Conservation (phyloP, 1,140 invertebrate genomes). For the Drosophila carrolli region DNA sequence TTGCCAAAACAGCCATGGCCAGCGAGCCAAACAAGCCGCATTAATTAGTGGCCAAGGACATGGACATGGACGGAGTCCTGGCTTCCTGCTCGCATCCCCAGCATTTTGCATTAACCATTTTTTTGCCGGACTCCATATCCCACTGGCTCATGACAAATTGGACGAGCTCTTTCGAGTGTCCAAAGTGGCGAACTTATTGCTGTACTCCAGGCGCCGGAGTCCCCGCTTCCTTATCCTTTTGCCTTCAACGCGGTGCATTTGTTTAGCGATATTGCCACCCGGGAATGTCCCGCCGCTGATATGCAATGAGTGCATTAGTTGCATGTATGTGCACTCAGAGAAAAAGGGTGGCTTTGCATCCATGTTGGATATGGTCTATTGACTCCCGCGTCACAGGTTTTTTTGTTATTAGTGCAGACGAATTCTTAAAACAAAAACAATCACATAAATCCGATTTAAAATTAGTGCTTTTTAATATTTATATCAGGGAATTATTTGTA, state of each 20-base stretch:
- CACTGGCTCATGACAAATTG: slow-evolving; percentile 71
- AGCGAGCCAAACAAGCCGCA: slow-evolving; percentile 71
- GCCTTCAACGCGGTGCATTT: slow-evolving; percentile 37
- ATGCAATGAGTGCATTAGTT: slow-evolving; percentile 79
- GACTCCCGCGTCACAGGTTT: no score
- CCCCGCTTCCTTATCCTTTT: slow-evolving; percentile 2
- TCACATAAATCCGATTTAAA: no score
- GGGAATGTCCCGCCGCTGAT: slow-evolving; percentile 50
- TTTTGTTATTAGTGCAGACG: no score
- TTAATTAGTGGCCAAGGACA: slow-evolving; percentile 78
- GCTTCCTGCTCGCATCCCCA: slow-evolving; percentile 10
- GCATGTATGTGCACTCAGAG: slow-evolving; percentile 25
- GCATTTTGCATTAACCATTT: slow-evolving; percentile 54
- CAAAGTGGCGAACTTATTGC: slow-evolving; percentile 69
- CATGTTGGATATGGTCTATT: no score
- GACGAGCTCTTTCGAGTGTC: slow-evolving; percentile 65
- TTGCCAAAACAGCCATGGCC: slow-evolving; percentile 46
- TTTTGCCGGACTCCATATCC: slow-evolving; percentile 30
- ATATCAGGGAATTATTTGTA: no score
- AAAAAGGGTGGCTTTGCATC: background rate
- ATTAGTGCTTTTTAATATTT: no score
- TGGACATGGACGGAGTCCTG: slow-evolving; percentile 17
- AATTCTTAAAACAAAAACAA: no score
- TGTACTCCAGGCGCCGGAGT: slow-evolving; percentile 25
- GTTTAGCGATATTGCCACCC: slow-evolving; percentile 66